Evolutionary conservation across 1,140 invertebrate species (phyloP).

Genomic region (Magallana gigas): DNA sequence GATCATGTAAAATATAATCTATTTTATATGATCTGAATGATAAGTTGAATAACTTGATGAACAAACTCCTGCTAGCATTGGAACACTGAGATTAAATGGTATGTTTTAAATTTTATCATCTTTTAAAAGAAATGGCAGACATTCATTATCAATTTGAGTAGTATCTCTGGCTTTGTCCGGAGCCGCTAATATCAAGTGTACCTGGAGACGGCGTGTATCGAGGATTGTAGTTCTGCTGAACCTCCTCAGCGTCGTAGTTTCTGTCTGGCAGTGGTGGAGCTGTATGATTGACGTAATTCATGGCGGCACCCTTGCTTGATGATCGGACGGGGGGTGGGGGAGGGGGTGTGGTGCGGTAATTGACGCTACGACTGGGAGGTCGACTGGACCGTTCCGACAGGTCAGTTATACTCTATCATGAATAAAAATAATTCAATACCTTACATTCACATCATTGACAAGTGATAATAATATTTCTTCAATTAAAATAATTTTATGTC

Average conservation of each 20-base stretch:
- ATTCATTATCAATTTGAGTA: no score
- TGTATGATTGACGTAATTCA: constrained; percentile 53
- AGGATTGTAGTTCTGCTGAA: constrained; percentile 56
- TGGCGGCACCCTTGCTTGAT: constrained; percentile 65
- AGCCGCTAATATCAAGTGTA: constrained; percentile 31
- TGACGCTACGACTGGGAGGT: constrained; percentile 60
- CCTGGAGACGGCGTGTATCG: constrained; percentile 69
- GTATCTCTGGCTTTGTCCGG: no score
- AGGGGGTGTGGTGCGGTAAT: constrained; percentile 62
- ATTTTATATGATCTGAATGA: no score
- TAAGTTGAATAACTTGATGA: no score
- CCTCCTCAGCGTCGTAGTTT: constrained; percentile 68
- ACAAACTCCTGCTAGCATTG: no score
- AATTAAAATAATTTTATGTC: neutral
- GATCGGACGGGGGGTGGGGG: constrained; percentile 66
- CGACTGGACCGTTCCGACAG: constrained; percentile 63
- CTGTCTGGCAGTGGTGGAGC: constrained; percentile 68
- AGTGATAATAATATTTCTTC: neutral
- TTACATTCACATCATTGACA: neutral
- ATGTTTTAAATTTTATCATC: no score
- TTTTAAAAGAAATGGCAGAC: no score
- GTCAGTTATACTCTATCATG: constrained; percentile 65
- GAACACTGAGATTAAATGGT: no score
- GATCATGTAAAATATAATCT: no score
- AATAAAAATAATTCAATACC: neutral